A percentile compares a stretch with the other conserved stretches of the same genome.
Conservation (phyloP, 2,797 vertebrate genomes). For the Takifugu ocellatus region DNA sequence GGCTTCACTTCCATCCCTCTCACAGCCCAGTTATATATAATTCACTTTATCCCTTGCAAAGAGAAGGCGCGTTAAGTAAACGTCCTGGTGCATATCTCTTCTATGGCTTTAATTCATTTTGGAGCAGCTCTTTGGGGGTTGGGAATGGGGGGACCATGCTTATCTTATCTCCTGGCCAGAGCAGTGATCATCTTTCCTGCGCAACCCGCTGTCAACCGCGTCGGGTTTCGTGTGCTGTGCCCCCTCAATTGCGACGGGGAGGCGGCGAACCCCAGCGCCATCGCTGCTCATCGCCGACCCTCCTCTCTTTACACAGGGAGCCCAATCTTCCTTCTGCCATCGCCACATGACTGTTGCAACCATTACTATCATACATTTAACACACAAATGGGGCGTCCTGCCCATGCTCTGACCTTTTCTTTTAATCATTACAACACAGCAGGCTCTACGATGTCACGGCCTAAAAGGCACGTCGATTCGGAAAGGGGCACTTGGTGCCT, state of each 20-base stretch:
- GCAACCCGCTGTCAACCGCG: slow-evolving; percentile 48
- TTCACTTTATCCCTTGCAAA: slow-evolving; percentile 51
- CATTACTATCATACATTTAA: too few species aligned
- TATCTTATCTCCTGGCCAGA: slow-evolving; percentile 51
- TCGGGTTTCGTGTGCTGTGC: slow-evolving; percentile 54
- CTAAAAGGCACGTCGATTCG: too few species aligned
- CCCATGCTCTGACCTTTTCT: slow-evolving; percentile 1
- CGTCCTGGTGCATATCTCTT: slow-evolving; percentile 27
- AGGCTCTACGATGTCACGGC: too few species aligned
- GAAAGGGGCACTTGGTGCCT: slow-evolving; percentile 28
- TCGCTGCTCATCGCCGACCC: slow-evolving; percentile 13
- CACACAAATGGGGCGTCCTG: too few species aligned
- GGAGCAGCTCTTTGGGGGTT: slow-evolving; percentile 35
- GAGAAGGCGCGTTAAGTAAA: slow-evolving; percentile 34
- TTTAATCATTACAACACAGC: slow-evolving; percentile 7
- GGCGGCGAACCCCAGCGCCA: slow-evolving; percentile 46
- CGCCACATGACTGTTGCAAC: too few species aligned
- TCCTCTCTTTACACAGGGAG: background rate
- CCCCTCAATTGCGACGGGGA: slow-evolving; percentile 43
- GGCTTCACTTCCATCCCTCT: slow-evolving; percentile 36
- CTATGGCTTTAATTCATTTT: slow-evolving; percentile 51
- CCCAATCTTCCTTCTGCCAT: slow-evolving; percentile 11
- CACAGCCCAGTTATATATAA: slow-evolving; percentile 52
- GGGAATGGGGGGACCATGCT: slow-evolving; percentile 7
- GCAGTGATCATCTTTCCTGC: slow-evolving; percentile 54